These are phyloP conservation scores for Mobula birostris DNA, from an alignment of 2,113 vertebrate genomes.

Conservation along the genomic window DNA sequence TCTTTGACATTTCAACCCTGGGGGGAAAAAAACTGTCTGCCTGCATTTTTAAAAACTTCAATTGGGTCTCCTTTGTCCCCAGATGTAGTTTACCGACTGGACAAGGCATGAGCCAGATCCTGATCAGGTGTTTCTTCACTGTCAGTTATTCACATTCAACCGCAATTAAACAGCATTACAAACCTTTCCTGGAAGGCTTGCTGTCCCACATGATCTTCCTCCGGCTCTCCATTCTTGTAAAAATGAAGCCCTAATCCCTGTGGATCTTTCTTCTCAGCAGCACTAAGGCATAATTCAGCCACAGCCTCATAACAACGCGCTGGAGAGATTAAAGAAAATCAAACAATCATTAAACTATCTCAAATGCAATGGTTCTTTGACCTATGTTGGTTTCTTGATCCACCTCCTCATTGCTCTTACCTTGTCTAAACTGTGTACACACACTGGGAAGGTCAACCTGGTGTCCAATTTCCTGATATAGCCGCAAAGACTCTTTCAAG, in stretches of 20 bases:
- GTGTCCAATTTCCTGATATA: constrained; percentile 91
- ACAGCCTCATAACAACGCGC: constrained; percentile 96
- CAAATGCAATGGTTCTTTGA: not conserved
- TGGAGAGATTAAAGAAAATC: constrained; percentile 43
- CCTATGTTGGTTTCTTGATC: not conserved
- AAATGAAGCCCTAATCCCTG: constrained; percentile 92
- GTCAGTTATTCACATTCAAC: no score
- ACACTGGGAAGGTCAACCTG: constrained; percentile 85
- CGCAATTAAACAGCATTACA: constrained; percentile 3
- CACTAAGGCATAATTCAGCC: constrained; percentile 84
- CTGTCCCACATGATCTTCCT: constrained; percentile 78
- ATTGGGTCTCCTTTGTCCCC: no score
- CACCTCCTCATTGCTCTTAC: constrained; percentile 49
- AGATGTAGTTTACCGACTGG: no score
- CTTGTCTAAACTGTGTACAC: constrained; percentile 88
- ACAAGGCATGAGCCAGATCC: no score
- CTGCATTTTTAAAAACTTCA: no score
- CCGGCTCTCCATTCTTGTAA: constrained; percentile 95
- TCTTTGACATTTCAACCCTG: no score
- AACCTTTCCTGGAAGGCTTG: constrained; percentile 90
- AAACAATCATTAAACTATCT: not conserved
- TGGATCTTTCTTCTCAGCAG: constrained; percentile 90
- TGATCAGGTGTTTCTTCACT: not conserved
- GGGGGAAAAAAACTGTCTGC: no score
- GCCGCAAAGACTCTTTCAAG: constrained; percentile 78